phyloP scores from a whole-genome alignment of 1,140 invertebrate species.

The Wiebesia pumilae region DNA sequence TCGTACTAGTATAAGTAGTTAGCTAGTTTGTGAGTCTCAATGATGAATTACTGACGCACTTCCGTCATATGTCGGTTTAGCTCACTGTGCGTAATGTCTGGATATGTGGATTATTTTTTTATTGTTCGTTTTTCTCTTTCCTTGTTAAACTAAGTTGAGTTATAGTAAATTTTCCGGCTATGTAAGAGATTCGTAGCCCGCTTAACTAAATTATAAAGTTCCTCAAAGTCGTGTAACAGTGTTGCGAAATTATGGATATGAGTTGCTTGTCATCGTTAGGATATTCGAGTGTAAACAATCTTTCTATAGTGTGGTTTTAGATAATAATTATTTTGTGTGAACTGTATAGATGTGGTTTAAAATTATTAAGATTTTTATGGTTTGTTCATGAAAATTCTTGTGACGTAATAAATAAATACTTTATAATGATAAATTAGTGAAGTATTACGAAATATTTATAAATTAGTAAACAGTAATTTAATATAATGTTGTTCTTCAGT shows the following conservation, averaged over 20 bases:
- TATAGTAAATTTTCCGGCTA: neutral
- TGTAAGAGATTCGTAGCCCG: neutral
- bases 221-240: neutral
- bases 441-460: too few relatives aligned
- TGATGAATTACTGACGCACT: neutral
- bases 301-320: neutral
- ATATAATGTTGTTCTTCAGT: too few relatives aligned
- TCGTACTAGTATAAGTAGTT: neutral
- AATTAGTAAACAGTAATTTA: too few relatives aligned
- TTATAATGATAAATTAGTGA: too few relatives aligned
- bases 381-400: neutral
- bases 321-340: neutral
- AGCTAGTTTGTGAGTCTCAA: neutral
- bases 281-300: constrained; percentile 11
- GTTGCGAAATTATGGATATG: neutral
- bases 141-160: neutral
- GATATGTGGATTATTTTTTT: neutral
- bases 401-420: too few relatives aligned
- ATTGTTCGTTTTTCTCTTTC: neutral
- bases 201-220: constrained; percentile 11
- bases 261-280: neutral
- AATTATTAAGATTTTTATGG: neutral
- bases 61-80: constrained; percentile 1
- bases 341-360: neutral
- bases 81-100: neutral